Percentiles rank a stretch among this genome's conserved stretches.
Conservation (phyloP, 2,113 vertebrate species). For the Gymnarchus niloticus region DNA sequence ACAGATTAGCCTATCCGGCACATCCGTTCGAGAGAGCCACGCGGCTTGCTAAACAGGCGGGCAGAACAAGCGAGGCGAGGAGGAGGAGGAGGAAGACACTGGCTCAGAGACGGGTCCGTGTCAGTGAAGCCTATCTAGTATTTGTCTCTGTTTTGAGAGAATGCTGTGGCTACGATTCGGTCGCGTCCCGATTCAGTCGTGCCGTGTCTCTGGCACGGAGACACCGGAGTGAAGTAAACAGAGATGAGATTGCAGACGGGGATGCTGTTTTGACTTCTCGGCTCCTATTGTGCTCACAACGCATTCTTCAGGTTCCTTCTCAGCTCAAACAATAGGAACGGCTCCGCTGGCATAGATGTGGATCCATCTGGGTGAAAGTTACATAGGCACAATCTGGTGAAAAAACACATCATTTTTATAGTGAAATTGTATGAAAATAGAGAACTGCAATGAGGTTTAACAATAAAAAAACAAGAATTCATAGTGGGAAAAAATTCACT, state of each 20-base stretch:
- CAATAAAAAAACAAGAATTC: neutral
- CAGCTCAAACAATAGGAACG: constrained; percentile 43
- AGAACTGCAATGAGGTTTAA: neutral
- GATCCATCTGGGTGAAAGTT: constrained; percentile 54
- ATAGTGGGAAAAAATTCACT: neutral
- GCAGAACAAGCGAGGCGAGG: constrained; percentile 5
- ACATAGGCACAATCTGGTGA: neutral
- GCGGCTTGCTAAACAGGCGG: constrained; percentile 18
- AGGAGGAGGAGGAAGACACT: constrained; percentile 28
- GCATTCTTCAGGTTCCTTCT: constrained; percentile 39
- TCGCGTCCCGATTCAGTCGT: constrained; percentile 43
- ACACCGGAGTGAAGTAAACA: constrained; percentile 65
- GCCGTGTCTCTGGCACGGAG: constrained; percentile 58
- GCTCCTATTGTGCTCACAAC: constrained; percentile 47
- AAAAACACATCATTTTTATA: neutral
- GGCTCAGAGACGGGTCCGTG: constrained; percentile 36
- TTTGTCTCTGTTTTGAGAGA: constrained; percentile 63
- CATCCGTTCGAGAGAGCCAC: constrained; percentile 29
- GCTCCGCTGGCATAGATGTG: constrained; percentile 35
- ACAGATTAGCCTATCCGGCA: constrained; percentile 35
- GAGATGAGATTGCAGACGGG: constrained; percentile 47
- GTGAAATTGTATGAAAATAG: too few species aligned
- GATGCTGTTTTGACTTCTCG: constrained; percentile 63
- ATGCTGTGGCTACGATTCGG: constrained; percentile 58
- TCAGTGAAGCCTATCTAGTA: constrained; percentile 53